Evolutionary conservation across 2,113 vertebrate genomes (phyloP).

Genomic region (Pandion haliaetus): DNA sequence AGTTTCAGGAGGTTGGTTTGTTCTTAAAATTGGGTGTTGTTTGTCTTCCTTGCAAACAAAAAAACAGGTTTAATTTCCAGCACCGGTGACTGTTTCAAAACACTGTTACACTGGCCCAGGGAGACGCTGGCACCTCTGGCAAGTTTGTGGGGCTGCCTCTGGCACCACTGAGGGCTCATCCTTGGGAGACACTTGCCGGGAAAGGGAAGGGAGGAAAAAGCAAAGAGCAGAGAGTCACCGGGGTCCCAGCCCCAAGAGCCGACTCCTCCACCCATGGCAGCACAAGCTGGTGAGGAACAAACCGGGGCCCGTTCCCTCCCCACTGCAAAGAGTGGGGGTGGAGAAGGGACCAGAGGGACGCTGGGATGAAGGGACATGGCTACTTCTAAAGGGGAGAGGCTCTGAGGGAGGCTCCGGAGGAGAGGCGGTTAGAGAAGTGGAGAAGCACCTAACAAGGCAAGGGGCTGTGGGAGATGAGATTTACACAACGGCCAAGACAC

Average conservation of each 20-base stretch:
- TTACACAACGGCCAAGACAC: background rate
- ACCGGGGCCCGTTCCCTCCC: background rate
- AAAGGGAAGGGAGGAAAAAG: background rate
- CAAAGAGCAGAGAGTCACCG: background rate
- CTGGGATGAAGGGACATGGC: background rate
- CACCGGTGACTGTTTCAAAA: background rate
- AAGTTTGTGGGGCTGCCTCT: background rate
- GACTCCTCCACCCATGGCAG: too few relatives aligned
- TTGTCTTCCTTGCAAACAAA: background rate
- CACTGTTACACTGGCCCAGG: accelerated
- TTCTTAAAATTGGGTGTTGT: background rate
- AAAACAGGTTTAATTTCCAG: background rate
- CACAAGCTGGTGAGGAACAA: background rate
- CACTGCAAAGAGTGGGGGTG: background rate
- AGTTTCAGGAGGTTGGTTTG: background rate
- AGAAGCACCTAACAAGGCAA: background rate
- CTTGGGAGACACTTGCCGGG: background rate
- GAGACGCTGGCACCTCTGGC: background rate
- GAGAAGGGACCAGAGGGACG: background rate
- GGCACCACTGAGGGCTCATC: background rate
- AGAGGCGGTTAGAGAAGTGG: background rate
- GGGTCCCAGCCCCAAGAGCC: background rate
- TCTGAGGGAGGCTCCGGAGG: background rate
- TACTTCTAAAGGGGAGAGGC: background rate
- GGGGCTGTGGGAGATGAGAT: background rate